Evolutionary conservation across 2,797 vertebrate species (phyloP).

Genomic region (Hypotaenidia philippensis): DNA sequence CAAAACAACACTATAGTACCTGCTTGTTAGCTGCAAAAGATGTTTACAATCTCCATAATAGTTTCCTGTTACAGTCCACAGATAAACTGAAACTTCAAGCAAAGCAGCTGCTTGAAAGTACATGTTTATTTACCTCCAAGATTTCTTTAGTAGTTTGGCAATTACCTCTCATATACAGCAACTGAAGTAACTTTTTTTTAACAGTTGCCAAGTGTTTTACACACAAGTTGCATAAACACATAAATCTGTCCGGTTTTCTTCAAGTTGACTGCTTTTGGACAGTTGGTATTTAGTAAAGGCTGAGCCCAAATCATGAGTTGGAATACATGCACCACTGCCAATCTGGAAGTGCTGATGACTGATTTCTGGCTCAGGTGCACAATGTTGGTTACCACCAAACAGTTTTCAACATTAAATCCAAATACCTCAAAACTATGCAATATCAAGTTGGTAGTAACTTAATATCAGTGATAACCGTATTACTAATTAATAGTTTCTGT

Average conservation of each 20-base stretch:
- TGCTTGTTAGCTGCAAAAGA: neutral
- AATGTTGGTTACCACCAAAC: neutral
- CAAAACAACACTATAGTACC: neutral
- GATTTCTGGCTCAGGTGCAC: constrained; percentile 23
- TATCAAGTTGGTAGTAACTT: neutral
- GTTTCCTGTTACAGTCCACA: neutral
- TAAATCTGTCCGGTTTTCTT: neutral
- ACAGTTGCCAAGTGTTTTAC: neutral
- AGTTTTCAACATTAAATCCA: neutral
- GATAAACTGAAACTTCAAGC: neutral
- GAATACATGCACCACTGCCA: neutral
- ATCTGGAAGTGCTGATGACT: neutral
- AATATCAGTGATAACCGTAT: neutral
- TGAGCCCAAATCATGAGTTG: neutral
- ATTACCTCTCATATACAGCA: neutral
- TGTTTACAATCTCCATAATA: neutral
- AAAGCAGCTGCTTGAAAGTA: neutral
- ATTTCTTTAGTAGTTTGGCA: neutral
- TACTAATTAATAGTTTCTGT: neutral
- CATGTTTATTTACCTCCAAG: neutral
- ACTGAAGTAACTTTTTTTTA: neutral
- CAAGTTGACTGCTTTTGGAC: neutral
- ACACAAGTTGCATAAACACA: neutral
- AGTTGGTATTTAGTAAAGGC: neutral
- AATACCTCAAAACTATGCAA: neutral